Evolutionary conservation across 2,888 invertebrate genomes (phyloP), one percentile per base, ranked within the genome.

Genomic region (Callinectes sapidus): DNA sequence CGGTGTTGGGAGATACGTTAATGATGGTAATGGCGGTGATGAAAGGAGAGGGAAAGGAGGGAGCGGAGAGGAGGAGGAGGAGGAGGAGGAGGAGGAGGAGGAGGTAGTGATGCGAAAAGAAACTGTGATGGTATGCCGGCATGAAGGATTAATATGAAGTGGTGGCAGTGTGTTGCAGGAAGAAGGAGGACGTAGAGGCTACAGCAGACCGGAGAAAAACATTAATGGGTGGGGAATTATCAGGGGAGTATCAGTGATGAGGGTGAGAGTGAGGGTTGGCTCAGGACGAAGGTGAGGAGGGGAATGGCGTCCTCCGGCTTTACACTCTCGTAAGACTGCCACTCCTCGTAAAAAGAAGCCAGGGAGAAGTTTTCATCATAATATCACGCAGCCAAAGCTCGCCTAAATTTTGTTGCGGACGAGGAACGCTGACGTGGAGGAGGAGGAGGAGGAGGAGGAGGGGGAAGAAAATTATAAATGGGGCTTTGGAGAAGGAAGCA

Each of bases 261-360:
- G 81, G 35, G 35, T 81, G 81, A 81, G 81, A 18, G 71, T 77
- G 81, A 81, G 81, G 81, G 81, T 35, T 61, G 61, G 61, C 23
- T 61, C 16, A 3, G 81, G 5, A 35, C 16, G 35, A n/a, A 35
- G 81, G 81, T 35, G 81, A 16, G 81, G 81, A 32, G 81, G 35
- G 35, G 81, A 35, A 35, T 35, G 81, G 35, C 35, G 35, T 35
- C 81, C 35, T 81, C 35, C 35, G 81, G 81, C 35, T 81, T 81
- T 81, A 81, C 81, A 81, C 32, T 32, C 81, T 81, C 81, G 81
- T 81, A 81, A 81, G 81, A 28, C 81, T 18, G 81, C 81, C 35
- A 81, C 81, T 81, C 81, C 81, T 81, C 81, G 81, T 81, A 81
- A 81, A 81, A 81, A 81, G 35, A 81, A 81, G 81, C 81, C 81